Evolutionary conservation across 2,888 invertebrate species (phyloP).

Genomic region (Vandiemenella viatica): DNA sequence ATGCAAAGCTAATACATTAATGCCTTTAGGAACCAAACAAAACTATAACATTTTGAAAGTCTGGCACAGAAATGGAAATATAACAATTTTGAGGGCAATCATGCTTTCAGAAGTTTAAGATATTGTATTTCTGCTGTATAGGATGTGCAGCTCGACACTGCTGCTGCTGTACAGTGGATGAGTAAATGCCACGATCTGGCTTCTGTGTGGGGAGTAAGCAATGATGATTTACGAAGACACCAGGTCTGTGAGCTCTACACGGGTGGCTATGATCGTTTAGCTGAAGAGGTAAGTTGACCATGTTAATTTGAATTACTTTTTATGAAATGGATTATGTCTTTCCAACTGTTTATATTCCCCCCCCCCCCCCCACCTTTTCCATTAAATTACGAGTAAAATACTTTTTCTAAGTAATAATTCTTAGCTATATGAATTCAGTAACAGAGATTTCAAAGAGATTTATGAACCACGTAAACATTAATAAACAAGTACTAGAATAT

Average conservation of each 20-base stretch:
- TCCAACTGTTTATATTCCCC: background rate
- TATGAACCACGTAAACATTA: too few species aligned
- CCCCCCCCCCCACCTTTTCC: background rate
- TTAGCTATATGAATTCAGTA: too few species aligned
- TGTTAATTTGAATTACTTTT: background rate
- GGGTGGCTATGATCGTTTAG: conserved; percentile 40
- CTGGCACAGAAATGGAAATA: too few species aligned
- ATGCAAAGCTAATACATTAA: too few species aligned
- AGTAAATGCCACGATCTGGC: conserved; percentile 53
- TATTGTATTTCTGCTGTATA: too few species aligned
- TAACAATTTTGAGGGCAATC: too few species aligned
- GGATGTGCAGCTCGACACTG: too few species aligned
- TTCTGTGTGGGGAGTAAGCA: conserved; percentile 60
- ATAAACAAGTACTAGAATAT: background rate
- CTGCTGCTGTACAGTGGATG: too few species aligned
- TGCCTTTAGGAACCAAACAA: too few species aligned
- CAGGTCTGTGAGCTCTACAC: conserved; percentile 53
- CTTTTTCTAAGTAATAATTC: background rate
- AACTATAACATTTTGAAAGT: too few species aligned
- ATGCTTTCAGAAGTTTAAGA: too few species aligned
- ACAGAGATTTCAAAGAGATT: too few species aligned
- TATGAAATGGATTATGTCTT: conserved; percentile 1
- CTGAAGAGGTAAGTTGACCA: conserved; percentile 37
- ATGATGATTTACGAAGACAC: conserved; percentile 56
- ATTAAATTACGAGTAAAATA: background rate